Conservation (phyloP, 1,140 invertebrate genomes). For the Tribolium madens region DNA sequence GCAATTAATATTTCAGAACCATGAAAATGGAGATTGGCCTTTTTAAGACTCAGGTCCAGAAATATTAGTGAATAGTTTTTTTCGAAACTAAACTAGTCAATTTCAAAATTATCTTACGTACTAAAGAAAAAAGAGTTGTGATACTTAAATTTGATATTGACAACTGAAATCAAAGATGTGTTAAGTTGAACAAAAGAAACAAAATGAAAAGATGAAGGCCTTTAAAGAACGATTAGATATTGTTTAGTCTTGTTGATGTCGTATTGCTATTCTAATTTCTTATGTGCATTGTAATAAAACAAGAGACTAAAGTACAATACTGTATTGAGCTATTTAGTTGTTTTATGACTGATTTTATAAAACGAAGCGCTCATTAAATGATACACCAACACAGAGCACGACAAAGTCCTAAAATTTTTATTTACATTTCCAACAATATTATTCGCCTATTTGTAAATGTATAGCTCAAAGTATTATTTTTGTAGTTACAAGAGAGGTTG, state of each 20-base stretch:
- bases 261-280: background rate
- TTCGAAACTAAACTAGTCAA: background rate
- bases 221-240: background rate
- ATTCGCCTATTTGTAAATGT: slow-evolving; percentile 3
- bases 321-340: background rate
- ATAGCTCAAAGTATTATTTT: slow-evolving; percentile 46
- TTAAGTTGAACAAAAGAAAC: background rate
- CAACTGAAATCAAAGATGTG: background rate
- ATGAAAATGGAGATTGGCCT: no score
- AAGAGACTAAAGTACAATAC: background rate
- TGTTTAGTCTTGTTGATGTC: background rate
- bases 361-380: background rate
- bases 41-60: no score
- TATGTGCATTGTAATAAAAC: background rate
- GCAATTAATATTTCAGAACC: no score
- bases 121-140: background rate
- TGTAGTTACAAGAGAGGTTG: slow-evolving; percentile 28
- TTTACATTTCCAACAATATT: background rate
- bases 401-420: background rate
- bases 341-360: background rate
- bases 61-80: background rate
- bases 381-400: background rate
- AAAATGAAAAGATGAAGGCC: background rate
- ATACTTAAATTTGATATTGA: background rate
- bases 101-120: background rate